phyloP scores from a whole-genome alignment of 2,797 vertebrate genomes.

The Sebastes matsubarae region DNA sequence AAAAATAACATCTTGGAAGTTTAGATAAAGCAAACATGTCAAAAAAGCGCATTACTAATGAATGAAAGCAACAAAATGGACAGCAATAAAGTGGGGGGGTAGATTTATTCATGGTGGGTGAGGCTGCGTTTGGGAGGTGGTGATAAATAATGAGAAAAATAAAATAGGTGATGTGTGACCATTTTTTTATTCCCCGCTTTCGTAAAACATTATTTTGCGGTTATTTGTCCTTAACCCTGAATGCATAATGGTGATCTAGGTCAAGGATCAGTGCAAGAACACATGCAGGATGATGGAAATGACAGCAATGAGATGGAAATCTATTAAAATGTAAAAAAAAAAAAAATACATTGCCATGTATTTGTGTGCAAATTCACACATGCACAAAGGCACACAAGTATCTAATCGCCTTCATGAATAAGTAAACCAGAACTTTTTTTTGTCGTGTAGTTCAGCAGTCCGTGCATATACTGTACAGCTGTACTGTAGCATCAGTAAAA shows the following conservation, averaged over 20 bases:
- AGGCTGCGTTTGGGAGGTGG: rapidly evolving
- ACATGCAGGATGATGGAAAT: not conserved
- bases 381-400: not conserved
- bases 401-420: constrained; percentile 28
- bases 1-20: not conserved
- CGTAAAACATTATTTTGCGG: not conserved
- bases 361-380: constrained; percentile 2
- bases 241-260: not conserved
- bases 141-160: not conserved
- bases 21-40: not conserved
- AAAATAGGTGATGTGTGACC: not conserved
- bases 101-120: not conserved
- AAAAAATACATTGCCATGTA: not conserved
- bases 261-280: not conserved
- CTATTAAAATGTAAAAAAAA: not conserved
- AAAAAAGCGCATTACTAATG: not conserved
- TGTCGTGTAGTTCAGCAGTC: constrained; percentile 38
- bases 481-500: constrained; percentile 3
- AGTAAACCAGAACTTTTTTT: constrained; percentile 26
- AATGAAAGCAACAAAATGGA: not conserved
- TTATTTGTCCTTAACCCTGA: constrained; percentile 2
- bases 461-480: constrained; percentile 3
- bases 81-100: too few species aligned
- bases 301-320: constrained; percentile 30
- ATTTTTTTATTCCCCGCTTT: not conserved